Base-by-base conservation (phyloP, 2,797 vertebrate genomes). In the Chelon auratus region DNA sequence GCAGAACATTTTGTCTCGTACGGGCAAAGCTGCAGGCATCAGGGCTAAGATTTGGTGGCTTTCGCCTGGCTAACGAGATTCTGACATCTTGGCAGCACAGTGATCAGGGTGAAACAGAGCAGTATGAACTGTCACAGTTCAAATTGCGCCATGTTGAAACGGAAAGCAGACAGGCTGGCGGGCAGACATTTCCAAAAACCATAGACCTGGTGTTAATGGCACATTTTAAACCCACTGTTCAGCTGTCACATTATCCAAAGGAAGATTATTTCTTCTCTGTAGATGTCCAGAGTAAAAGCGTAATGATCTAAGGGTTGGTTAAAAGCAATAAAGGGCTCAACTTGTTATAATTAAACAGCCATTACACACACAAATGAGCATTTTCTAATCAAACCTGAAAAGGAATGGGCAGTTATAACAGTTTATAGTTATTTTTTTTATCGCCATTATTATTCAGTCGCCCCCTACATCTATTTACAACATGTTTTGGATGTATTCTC, bases 11-110 rank as follows among this genome's bases (percentile, higher is more conserved):
- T 89, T 88, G 89, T 90, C 79, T 82, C 30, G 13, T 54, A 45
- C 77, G 71, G 62, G 81, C 72, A 81, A 82, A 76, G 58, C 92
- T 79, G 79, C 45, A 81, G 77, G 78, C 85, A 70, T 73, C 72
- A 58, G 50, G 52, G 64, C 68, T 83, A 85, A 81, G 79, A 84
- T 87, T 75, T 87, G 76, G 88, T 85, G 79, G 79, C 79, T 87
- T 80, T 85, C 86, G 75, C 89, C 68, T 75, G 62, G 72, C 86
- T 90, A 91, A 92, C 70, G 45, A 91, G 85, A 89, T 83, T 86
- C 77, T 79, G 91, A 89, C 80, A 83, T 89, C 72, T 89, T 93
- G 90, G 88, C 92, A 92, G 83, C 47, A 43, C 64, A 75, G 68
- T 84, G 86, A 90, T 90, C 80, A 63, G 86, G 82, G 67, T 73